Conservation (phyloP, 2,797 vertebrate species). For the Chaunax sp. region DNA sequence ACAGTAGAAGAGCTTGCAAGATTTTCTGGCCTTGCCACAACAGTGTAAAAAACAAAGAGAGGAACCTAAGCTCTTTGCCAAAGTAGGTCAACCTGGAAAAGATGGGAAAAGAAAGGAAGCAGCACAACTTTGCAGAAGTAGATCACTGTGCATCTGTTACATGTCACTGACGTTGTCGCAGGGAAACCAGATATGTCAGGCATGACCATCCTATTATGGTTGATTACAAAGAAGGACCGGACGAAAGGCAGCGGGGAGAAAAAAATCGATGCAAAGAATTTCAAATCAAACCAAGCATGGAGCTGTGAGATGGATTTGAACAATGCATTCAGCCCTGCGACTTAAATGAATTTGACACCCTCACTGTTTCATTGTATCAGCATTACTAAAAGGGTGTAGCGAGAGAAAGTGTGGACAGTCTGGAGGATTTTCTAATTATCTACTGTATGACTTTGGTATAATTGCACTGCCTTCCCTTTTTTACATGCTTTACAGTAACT, state of each 20-base stretch:
- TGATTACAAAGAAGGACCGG: constrained; percentile 59
- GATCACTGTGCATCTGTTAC: constrained; percentile 45
- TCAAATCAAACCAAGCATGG: constrained; percentile 83
- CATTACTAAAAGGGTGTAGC: constrained; percentile 37
- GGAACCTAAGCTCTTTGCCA: constrained; percentile 56
- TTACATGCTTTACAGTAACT: constrained; percentile 68
- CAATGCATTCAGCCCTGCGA: constrained; percentile 54
- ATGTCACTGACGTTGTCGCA: constrained; percentile 47
- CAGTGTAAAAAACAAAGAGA: constrained; percentile 70
- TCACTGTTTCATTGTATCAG: constrained; percentile 61
- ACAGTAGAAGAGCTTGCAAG: constrained; percentile 58
- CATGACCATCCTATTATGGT: constrained; percentile 57
- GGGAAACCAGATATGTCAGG: constrained; percentile 57
- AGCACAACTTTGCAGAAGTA: constrained; percentile 44
- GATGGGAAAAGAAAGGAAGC: constrained; percentile 31
- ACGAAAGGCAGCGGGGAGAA: constrained; percentile 61
- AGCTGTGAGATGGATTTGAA: constrained; percentile 64
- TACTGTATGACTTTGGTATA: constrained; percentile 64
- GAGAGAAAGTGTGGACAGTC: constrained; percentile 31
- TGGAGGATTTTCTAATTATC: constrained; percentile 72
- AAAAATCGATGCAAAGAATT: constrained; percentile 85
- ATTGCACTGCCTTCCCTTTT: constrained; percentile 47
- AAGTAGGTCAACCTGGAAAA: constrained; percentile 78
- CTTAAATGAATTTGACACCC: constrained; percentile 67
- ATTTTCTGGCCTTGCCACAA: constrained; percentile 65